Base-by-base conservation (phyloP, 2,797 vertebrate genomes). In the Columba guinea region DNA sequence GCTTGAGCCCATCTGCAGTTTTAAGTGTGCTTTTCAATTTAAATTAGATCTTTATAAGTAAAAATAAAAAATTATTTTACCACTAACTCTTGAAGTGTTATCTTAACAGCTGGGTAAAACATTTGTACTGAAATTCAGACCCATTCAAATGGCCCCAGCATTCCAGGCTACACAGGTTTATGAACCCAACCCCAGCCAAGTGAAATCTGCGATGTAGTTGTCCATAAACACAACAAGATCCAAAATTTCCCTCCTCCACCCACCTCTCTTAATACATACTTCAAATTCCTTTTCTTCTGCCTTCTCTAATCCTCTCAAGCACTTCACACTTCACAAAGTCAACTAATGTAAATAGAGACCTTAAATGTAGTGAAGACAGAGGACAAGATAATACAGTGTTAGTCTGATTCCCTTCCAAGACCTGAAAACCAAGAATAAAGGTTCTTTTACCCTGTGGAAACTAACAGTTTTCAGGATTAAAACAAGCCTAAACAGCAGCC, bases 281-380 rank as follows among this genome's bases (percentile, higher is more conserved):
- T 80, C 51, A 73, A 63, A 92, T 93, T 93, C 46, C 41, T 84
- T 34, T 30, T 86, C 53, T 88, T 84, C 89, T 94, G 37, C 22
- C 35, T 37, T 48, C 52, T 80, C 71, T 90, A 86, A 83, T 20
- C 11, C 28, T 88, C 48, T 79, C 52, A 82, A 94, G 67, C 23
- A 69, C 35, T 70, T 79, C 59, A 49, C 0, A 0, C 55, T 94
- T 90, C 84, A 78, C 59, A 60, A 87, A 94, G 65, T 71, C 69
- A 90, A 71, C 68, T 83, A 62, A 74, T n/a, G 28, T 63, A 84
- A 89, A 70, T 19, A 49, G 74, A 89, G 44, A 84, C 30, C 9
- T 69, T 35, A 78, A 82, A 75, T 13, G 13, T 21, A 52, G 62
- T 39, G 48, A 55, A 94, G 53, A 87, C 6, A 2, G 67, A 96